Base-by-base conservation (phyloP, 2,888 invertebrate species). In the Drosophila limbata region DNA sequence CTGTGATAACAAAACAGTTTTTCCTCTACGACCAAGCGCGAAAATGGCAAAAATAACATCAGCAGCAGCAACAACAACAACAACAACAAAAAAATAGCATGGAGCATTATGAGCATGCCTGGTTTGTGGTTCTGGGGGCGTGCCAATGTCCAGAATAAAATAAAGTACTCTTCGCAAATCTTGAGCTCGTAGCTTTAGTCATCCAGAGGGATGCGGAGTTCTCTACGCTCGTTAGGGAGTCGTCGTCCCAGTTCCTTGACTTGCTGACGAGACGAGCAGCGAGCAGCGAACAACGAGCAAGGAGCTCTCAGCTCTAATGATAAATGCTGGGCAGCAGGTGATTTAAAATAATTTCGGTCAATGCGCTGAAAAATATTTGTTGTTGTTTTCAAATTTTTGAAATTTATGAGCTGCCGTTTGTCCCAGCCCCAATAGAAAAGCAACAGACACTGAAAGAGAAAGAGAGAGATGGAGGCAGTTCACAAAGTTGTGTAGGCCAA, bases 251-350 rank as follows among this genome's bases (percentile, higher is more conserved):
- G 44, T 40, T 51, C 52, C 48, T 45, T 69, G 64, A 76, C 66
- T 64, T 68, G 55, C 42, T 66, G 72, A 62, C 59, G 67, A 62
- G 44, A 37, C 40, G 35, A 28, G 33, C 11, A 9, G 25, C 40
- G 35, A 28, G 33, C 11, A 9, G 25, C 25, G 35, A 28, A 37
- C 11, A 11, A 17, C n/a, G 17, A 53, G 8, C 9, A 9, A 9
- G 55, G 48, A 39, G 45, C 40, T 31, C 1, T 17, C 68, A 53
- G 60, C 67, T 73, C 71, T 85, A 85, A 84, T 88, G 89, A 88
- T 88, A 88, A 88, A 88, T 89, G 88, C 78, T 71, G 84, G 79
- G 84, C 82, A 88, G 88, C 88, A 89, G 89, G 89, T 86, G 89
- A 88, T 88, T 88, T 82, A 84, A 89, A 89, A 89, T 86, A 88